Evolutionary conservation across 2,888 invertebrate species (phyloP).

Genomic region (Macaria liturata): DNA sequence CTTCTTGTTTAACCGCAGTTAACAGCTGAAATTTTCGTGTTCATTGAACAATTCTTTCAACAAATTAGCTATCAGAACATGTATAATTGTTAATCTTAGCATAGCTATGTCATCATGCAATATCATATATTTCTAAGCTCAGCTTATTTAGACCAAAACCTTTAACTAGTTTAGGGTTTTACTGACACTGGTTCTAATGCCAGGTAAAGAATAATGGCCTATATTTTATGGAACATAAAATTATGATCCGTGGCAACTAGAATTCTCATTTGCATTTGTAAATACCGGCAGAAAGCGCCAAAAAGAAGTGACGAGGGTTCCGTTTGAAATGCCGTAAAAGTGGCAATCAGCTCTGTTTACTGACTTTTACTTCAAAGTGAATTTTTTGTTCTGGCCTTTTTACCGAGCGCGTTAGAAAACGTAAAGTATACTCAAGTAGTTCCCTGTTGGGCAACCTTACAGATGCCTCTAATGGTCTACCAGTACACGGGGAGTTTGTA

Average conservation of each 20-base stretch:
- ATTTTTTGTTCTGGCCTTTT: constrained; percentile 59
- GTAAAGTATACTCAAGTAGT: constrained; percentile 49
- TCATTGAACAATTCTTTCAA: no score
- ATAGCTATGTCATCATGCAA: no score
- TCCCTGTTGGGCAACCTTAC: constrained; percentile 43
- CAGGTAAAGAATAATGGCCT: no score
- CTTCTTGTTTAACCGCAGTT: no score
- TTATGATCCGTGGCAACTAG: constrained; percentile 34
- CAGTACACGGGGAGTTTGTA: constrained; percentile 31
- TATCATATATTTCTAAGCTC: no score
- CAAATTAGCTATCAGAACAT: no score
- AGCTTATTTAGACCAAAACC: no score
- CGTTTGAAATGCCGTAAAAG: constrained; percentile 69
- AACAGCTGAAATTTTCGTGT: no score
- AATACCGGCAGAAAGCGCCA: constrained; percentile 60
- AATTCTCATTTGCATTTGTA: constrained; percentile 59
- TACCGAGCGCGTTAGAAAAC: constrained; percentile 51
- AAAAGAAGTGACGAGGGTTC: constrained; percentile 69
- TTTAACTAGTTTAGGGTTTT: no score
- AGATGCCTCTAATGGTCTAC: constrained; percentile 38
- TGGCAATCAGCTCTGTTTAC: constrained; percentile 69
- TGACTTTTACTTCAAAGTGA: constrained; percentile 66
- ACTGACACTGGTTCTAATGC: no score
- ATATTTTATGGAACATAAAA: constrained; percentile 34
- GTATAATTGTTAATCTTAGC: no score